phyloP scores from a whole-genome alignment of 2,797 vertebrate species.

The Parauchenoglanis ngamensis region DNA sequence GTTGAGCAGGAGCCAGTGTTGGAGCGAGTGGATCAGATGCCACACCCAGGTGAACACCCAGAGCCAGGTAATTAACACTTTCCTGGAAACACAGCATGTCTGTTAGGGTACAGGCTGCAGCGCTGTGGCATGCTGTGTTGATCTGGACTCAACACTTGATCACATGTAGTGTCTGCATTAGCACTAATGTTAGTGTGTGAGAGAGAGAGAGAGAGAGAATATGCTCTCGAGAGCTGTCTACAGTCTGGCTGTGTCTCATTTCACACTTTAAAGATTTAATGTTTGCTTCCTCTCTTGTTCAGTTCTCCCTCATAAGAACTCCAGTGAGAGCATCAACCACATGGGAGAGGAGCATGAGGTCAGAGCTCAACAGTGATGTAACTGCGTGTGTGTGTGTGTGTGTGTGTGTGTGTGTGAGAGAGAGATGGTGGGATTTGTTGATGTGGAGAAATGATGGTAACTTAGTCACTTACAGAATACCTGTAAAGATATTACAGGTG shows the following conservation, averaged over 20 bases:
- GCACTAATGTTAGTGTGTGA: neutral
- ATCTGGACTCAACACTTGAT: constrained; percentile 32
- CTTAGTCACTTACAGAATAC: neutral
- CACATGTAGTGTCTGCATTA: neutral
- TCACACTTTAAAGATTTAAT: neutral
- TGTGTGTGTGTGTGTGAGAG: constrained; percentile 16
- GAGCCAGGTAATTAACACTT: constrained; percentile 61
- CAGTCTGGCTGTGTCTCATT: neutral
- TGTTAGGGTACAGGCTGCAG: constrained; percentile 21
- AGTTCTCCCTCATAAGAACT: constrained; percentile 91
- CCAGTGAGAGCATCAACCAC: constrained; percentile 90
- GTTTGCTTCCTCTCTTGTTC: constrained; percentile 28
- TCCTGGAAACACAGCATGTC: neutral
- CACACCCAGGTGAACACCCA: constrained; percentile 65
- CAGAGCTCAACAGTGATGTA: constrained; percentile 23
- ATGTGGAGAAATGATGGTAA: neutral
- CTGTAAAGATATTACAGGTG: too few species aligned
- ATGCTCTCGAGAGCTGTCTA: neutral
- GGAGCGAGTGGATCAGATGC: constrained; percentile 57
- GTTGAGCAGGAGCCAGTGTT: constrained; percentile 71
- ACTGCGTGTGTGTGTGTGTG: neutral
- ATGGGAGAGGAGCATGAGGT: constrained; percentile 97
- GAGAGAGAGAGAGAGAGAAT: neutral
- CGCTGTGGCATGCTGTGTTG: constrained; percentile 17
- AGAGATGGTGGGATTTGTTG: neutral